Evolutionary conservation across 2,797 vertebrate species (phyloP).

Genomic region (Phataginus tricuspis): DNA sequence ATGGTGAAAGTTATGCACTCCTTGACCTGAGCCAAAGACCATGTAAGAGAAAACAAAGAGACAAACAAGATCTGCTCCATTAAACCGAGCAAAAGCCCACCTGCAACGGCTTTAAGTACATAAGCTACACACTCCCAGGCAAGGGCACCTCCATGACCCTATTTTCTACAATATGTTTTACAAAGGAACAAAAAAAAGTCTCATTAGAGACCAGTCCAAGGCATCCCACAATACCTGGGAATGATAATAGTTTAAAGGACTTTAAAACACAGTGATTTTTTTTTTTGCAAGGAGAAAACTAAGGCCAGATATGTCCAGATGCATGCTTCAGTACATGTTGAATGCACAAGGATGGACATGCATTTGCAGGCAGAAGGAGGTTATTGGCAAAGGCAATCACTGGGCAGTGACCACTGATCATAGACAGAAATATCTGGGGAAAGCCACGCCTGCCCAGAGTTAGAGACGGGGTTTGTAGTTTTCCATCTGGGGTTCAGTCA

Average conservation of each 20-base stretch:
- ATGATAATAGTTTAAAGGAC: neutral
- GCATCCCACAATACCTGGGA: neutral
- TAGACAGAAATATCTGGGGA: neutral
- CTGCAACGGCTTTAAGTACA: neutral
- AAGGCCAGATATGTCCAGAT: neutral
- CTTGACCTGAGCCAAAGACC: slow-evolving; percentile 40
- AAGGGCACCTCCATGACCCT: neutral
- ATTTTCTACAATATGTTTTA: neutral
- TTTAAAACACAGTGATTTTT: neutral
- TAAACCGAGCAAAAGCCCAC: neutral
- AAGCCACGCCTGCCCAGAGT: neutral
- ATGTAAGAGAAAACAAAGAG: neutral
- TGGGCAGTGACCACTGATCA: neutral
- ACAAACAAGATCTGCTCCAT: neutral
- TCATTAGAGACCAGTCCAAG: neutral
- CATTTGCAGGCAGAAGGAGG: neutral
- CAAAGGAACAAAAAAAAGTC: neutral
- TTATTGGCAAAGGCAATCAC: neutral
- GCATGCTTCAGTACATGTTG: neutral
- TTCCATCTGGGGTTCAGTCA: neutral
- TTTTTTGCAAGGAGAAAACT: neutral
- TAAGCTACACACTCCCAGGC: neutral
- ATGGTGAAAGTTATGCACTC: slow-evolving; percentile 30
- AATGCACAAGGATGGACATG: neutral
- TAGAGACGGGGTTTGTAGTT: neutral